A percentile compares a stretch with the other conserved stretches of the same genome.
phyloP scores from a whole-genome alignment of 2,797 vertebrate genomes.

The Podarcis lilfordi region DNA sequence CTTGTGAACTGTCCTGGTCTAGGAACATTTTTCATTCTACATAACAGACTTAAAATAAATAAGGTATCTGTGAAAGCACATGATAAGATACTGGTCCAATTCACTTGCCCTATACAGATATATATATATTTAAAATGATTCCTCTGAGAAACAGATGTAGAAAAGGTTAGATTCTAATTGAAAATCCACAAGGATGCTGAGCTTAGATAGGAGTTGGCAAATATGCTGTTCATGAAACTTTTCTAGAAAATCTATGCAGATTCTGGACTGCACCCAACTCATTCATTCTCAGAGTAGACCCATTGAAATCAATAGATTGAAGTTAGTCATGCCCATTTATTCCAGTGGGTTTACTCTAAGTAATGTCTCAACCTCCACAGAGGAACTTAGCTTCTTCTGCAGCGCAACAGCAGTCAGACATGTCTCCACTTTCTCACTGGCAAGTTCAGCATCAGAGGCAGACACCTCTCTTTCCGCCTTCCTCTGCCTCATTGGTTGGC shows the following conservation, averaged over 20 bases:
- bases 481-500: background rate
- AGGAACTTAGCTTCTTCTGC: background rate
- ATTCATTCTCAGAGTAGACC: no score
- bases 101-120: background rate
- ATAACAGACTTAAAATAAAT: background rate
- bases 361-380: background rate
- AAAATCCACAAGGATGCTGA: background rate
- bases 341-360: no score
- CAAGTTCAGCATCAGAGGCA: background rate
- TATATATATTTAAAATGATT: background rate
- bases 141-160: background rate
- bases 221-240: background rate
- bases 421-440: background rate
- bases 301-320: no score
- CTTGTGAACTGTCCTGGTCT: background rate
- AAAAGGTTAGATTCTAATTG: constrained; percentile 27
- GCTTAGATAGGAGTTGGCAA: background rate
- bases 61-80: background rate
- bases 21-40: background rate
- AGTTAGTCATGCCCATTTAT: no score
- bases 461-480: no score
- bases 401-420: background rate
- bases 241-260: background rate
- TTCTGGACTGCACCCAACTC: background rate
- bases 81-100: background rate